These are phyloP conservation scores for Morone chrysops DNA, from an alignment of 2,113 vertebrate species.

Conservation along the genomic window DNA sequence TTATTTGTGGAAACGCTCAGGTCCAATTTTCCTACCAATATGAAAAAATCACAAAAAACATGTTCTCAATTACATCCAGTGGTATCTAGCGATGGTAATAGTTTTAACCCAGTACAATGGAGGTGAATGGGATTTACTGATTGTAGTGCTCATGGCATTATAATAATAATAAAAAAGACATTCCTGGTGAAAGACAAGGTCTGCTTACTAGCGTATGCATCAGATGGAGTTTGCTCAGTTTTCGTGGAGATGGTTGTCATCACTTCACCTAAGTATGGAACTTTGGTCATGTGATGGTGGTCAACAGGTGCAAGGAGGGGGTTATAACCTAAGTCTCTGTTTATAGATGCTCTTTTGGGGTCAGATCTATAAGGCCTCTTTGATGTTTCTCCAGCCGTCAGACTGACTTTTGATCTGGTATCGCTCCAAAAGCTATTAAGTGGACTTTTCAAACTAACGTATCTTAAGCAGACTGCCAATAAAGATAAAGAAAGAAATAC, in stretches of 20 bases:
- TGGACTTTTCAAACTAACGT: not conserved
- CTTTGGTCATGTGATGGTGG: not conserved
- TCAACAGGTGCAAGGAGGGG: not conserved
- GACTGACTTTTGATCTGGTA: not conserved
- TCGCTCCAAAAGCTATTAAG: not conserved
- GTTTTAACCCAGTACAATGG: not conserved
- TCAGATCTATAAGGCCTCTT: not conserved
- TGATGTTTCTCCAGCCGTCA: not conserved
- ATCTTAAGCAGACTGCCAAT: too few species aligned
- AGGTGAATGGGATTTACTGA: not conserved
- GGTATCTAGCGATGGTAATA: not conserved
- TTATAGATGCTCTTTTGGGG: not conserved
- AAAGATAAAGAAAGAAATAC: not conserved
- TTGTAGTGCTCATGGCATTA: not conserved
- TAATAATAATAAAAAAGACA: too few species aligned
- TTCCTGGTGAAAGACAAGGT: not conserved
- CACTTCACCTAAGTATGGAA: not conserved
- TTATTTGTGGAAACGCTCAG: not conserved
- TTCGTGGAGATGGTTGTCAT: not conserved
- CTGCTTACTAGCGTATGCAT: not conserved
- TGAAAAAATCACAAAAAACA: not conserved
- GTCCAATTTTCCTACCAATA: not conserved
- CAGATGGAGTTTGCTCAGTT: not conserved
- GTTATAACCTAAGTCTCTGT: not conserved
- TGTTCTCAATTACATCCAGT: not conserved